Evolutionary conservation across 2,888 invertebrate genomes (phyloP), one percentile per base, ranked within the genome.

Genomic region (Apamea anceps): DNA sequence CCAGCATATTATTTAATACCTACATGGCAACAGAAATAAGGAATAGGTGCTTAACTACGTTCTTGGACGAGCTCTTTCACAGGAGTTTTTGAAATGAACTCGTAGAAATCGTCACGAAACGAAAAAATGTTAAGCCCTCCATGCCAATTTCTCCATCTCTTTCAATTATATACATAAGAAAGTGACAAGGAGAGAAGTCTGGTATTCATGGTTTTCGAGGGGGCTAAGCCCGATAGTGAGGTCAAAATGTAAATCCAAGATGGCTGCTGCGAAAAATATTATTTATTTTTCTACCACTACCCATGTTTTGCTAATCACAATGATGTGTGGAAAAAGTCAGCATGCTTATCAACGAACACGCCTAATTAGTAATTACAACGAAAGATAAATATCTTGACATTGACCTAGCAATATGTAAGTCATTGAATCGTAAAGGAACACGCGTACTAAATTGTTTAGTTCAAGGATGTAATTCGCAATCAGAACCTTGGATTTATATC

Each of bases 341-440:
- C 21, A 1, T 25, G 18, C 66, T 66, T 82, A 80, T 80, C 82
- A 37, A 15, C 6, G n/a, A 51, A 60, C 21, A 60, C 32, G 0
- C 32, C 42, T 54, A 45, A 10, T 81, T 25, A 65, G 54, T 48
- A 37, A 82, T 48, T 10, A 81, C 1, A 10, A 63, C 51, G 12
- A 54, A 51, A 18, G 0, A 42, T 51, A 1, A 1, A 54, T 67
- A 15, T 42, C 37, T 66, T 60, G 37, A 75, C 32, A 82, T 28
- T 80, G 83, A 76, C 83, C 62, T 62, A 51, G n/a, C 82, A 67
- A 67, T 67, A n/a, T n/a, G n/a, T n/a, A 66, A 74, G 57, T 65
- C 10, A 60, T 51, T 51, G 42, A 51, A 75, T 74, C 5, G 37
- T 8, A 42, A 51, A 7, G 8, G 1, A 3, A 45, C 7, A 25